These are phyloP conservation scores for Sepioteuthis lessoniana DNA, from an alignment of 2,888 invertebrate genomes.

Conservation along the genomic window DNA sequence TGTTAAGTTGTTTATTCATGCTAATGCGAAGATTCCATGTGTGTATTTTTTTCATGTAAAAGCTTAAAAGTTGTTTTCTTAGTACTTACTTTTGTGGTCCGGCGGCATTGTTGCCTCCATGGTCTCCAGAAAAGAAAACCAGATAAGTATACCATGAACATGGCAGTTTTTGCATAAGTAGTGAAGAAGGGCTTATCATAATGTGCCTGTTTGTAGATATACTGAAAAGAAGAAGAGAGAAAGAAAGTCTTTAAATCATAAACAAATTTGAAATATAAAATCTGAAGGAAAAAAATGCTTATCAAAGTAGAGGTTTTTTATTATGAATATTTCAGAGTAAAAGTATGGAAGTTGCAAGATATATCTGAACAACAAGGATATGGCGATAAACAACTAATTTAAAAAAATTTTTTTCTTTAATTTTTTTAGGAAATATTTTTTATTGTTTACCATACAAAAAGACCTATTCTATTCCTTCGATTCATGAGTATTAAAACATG, in stretches of 20 bases:
- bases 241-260: neutral
- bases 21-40: neutral
- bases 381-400: too few species aligned
- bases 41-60: neutral
- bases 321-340: too few species aligned
- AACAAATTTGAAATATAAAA: neutral
- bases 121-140: slow-evolving; percentile 92
- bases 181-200: slow-evolving; percentile 96
- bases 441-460: too few species aligned
- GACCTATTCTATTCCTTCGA: too few species aligned
- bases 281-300: too few species aligned
- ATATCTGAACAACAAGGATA: too few species aligned
- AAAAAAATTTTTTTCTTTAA: too few species aligned
- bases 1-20: neutral
- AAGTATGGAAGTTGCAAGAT: too few species aligned
- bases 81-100: slow-evolving; percentile 3
- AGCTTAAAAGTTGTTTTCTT: neutral
- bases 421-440: too few species aligned
- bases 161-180: slow-evolving; percentile 94
- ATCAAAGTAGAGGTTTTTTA: too few species aligned
- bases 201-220: slow-evolving; percentile 81
- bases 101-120: slow-evolving; percentile 87
- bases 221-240: slow-evolving; percentile 80
- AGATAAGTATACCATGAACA: slow-evolving; percentile 92
- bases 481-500: too few species aligned